Evolutionary conservation across 1,140 invertebrate species (phyloP).

Genomic region (Temnothorax curvispinosus): DNA sequence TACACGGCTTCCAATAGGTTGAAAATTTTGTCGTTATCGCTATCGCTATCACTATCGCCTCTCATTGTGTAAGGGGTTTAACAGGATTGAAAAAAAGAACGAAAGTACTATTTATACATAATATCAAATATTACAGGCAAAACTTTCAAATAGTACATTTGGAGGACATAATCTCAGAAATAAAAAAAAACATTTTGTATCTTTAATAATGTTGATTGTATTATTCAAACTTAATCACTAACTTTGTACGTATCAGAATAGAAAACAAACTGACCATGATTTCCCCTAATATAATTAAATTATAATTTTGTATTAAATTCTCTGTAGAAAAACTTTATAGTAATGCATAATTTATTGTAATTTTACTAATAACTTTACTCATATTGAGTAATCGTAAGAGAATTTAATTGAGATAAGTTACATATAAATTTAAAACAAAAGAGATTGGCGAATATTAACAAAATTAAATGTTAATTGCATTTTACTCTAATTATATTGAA

Average conservation of each 20-base stretch:
- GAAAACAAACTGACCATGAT: background rate
- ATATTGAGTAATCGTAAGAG: background rate
- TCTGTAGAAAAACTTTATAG: background rate
- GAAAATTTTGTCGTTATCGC: too few species aligned
- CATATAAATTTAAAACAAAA: background rate
- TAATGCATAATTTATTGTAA: background rate
- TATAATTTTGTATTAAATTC: background rate
- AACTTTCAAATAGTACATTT: background rate
- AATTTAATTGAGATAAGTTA: background rate
- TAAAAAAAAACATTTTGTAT: background rate
- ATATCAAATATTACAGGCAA: background rate
- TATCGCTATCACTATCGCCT: too few species aligned
- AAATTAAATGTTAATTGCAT: slow-evolving; percentile 4
- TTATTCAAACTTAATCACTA: background rate
- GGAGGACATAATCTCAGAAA: background rate
- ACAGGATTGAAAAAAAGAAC: background rate
- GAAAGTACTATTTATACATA: background rate
- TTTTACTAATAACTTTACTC: background rate
- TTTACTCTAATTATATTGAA: slow-evolving; percentile 16
- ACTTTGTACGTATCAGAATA: background rate
- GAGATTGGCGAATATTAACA: background rate
- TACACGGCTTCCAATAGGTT: too few species aligned
- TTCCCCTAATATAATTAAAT: background rate
- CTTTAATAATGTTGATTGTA: background rate
- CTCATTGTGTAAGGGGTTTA: background rate